Evolutionary conservation across 2,113 vertebrate species (phyloP).

Genomic region (Pterocles orientalis): DNA sequence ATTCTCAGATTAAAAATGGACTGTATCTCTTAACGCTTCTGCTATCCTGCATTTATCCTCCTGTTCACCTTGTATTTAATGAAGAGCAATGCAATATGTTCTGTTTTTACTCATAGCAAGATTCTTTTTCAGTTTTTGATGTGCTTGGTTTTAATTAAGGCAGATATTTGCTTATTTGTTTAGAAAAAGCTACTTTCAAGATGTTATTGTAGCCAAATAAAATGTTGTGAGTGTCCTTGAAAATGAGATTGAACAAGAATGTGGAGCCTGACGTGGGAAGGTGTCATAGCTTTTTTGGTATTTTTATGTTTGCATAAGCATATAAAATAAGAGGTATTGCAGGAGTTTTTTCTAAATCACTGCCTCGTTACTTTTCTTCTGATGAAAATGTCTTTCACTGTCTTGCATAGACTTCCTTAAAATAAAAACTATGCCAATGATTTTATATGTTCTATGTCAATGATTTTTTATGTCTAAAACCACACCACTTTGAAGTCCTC

Average conservation of each 20-base stretch:
- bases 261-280: not conserved
- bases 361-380: not conserved
- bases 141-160: not conserved
- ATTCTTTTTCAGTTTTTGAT: not conserved
- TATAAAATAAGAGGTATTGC: not conserved
- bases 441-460: not conserved
- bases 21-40: not conserved
- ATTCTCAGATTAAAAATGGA: not conserved
- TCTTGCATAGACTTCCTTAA: not conserved
- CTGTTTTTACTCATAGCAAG: not conserved
- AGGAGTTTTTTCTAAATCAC: not conserved
- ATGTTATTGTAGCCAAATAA: not conserved
- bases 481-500: not conserved
- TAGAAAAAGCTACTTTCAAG: not conserved
- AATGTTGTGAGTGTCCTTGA: not conserved
- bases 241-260: not conserved
- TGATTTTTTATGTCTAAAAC: not conserved
- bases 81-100: not conserved
- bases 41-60: not conserved
- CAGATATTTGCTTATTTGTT: not conserved
- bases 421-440: conserved; percentile 3
- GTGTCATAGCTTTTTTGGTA: not conserved
- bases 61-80: not conserved
- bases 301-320: conserved; percentile 10
- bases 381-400: not conserved